Percentiles rank a stretch among this genome's conserved stretches.
Conservation (phyloP, 2,797 vertebrate genomes). For the Helarctos malayanus region DNA sequence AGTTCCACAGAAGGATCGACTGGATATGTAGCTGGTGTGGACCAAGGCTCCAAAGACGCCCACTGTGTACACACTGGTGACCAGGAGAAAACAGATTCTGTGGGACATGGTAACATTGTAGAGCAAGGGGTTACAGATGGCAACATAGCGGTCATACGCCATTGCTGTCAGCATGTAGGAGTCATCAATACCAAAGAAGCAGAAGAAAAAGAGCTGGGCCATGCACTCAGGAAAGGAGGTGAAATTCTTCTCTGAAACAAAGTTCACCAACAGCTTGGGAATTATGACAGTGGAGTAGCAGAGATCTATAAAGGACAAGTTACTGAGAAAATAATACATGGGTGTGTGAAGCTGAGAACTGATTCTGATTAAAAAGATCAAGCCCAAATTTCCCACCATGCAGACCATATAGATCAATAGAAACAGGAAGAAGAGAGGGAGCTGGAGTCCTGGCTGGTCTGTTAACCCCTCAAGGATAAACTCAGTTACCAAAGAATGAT, state of each 20-base stretch:
- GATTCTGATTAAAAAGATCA: conserved; percentile 74
- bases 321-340: conserved; percentile 79
- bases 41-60: conserved; percentile 51
- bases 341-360: conserved; percentile 66
- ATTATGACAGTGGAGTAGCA: conserved; percentile 79
- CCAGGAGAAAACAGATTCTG: conserved; percentile 48
- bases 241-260: conserved; percentile 67
- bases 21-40: conserved; percentile 74
- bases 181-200: conserved; percentile 75
- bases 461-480: conserved; percentile 70
- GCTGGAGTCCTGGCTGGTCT: conserved; percentile 6
- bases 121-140: conserved; percentile 80
- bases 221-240: conserved; percentile 77
- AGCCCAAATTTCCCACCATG: conserved; percentile 70
- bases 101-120: conserved; percentile 77
- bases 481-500: not conserved
- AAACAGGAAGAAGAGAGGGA: conserved; percentile 64
- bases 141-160: conserved; percentile 71
- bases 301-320: conserved; percentile 78
- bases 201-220: conserved; percentile 81
- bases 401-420: conserved; percentile 55
- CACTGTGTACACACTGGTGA: conserved; percentile 60
- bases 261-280: conserved; percentile 79
- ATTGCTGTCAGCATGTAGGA: conserved; percentile 77
- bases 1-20: conserved; percentile 73